Evolutionary conservation across 2,113 vertebrate genomes (phyloP), one percentile per base, ranked within the genome.

Genomic region (Xerus inauris): DNA sequence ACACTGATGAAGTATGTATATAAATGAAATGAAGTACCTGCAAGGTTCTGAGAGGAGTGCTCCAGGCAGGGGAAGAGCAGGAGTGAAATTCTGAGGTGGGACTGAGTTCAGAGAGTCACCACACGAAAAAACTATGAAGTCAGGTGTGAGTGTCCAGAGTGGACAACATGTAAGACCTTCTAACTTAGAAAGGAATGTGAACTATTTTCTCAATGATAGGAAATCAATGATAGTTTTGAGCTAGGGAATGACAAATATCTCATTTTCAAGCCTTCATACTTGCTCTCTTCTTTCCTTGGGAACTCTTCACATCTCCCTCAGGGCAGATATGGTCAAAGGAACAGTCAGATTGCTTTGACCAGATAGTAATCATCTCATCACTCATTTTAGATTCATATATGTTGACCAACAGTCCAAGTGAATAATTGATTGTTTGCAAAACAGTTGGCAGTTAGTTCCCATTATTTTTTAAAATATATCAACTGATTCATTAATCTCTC

Each of bases 11-110:
- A 32, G 32, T 77, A 9, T 54, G 30, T 5, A 1, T 8, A 45
- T 17, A 8, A 51, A 45, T 38, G 8, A 82, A 76, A 86, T 77
- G 16, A 76, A 22, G 51, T 49, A 8, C 0, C 47, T 17, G 35
- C 4, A 69, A 22, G 11, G 35, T 57, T 80, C 22, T 51, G 42
- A 94, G 30, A 82, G 81, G 8, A 57, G 12, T 7, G 20, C 72
- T 59, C 22, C 4, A 69, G 4, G 9, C 24, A 69, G 8, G 8
- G 1, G 0, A 28, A 35, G 20, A 7, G 38, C 8, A 17, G 32
- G 40, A 22, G 24, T 6, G 72, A 57, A 38, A 13, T 38, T 67
- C 51, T 65, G 8, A 65, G 57, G 16, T 28, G 13, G 28, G 13
- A 3, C 13, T 62, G 2, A 51, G 8, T 35, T 62, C 35, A 38